A percentile compares a stretch with the other conserved stretches of the same genome.
Evolutionary conservation across 2,888 invertebrate genomes (phyloP).

Genomic region (Acronicta leporina): DNA sequence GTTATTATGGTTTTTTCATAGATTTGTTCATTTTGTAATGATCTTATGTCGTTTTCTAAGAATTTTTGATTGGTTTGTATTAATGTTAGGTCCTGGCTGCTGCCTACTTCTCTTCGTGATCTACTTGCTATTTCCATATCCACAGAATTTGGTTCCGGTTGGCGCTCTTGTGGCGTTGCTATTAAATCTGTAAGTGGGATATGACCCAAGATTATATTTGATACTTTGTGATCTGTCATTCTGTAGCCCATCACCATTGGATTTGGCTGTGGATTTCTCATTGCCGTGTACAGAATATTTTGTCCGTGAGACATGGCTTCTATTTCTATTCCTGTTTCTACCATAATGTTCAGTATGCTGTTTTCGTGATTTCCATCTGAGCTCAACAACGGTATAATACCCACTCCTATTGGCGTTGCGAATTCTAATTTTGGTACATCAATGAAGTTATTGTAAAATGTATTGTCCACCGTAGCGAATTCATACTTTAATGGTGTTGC

Average conservation of each 20-base stretch:
- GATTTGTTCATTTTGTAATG: no score
- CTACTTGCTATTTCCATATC: background rate
- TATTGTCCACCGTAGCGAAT: slow-evolving; percentile 19
- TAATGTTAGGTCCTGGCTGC: no score
- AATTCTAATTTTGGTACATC: slow-evolving; percentile 8
- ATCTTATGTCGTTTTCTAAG: no score
- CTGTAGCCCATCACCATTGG: slow-evolving; percentile 29
- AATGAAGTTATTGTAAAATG: slow-evolving; percentile 12
- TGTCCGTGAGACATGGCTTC: slow-evolving; percentile 33
- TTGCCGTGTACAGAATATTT: slow-evolving; percentile 32
- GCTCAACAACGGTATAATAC: slow-evolving; percentile 35
- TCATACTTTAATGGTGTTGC: slow-evolving; percentile 10
- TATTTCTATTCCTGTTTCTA: slow-evolving; percentile 30
- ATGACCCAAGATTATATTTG: slow-evolving; percentile 7
- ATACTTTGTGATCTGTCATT: slow-evolving; percentile 11
- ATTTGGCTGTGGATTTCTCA: slow-evolving; percentile 38
- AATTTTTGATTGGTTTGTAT: no score
- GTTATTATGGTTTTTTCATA: no score
- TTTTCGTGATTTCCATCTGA: slow-evolving; percentile 34
- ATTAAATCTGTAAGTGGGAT: slow-evolving; percentile 10
- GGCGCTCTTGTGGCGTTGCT: background rate
- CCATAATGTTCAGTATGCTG: slow-evolving; percentile 37
- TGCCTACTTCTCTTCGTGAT: no score
- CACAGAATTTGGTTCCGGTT: background rate
- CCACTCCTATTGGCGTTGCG: slow-evolving; percentile 11